Evolutionary conservation across 1,140 invertebrate genomes (phyloP), one percentile per base, ranked within the genome.

Genomic region (Meloidogyne exigua): DNA sequence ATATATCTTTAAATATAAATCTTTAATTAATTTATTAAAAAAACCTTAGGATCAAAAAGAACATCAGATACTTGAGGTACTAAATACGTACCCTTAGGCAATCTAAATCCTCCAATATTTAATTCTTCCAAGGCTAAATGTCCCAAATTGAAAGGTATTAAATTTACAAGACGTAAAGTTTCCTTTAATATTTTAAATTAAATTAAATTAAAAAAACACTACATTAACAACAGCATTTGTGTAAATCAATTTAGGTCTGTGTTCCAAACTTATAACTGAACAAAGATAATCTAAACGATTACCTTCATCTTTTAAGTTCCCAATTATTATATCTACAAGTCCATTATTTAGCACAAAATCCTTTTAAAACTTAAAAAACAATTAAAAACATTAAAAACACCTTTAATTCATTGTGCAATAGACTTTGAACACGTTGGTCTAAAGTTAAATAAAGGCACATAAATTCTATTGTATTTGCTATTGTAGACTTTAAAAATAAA

Each of bases 161-260:
- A 72, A 63, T 72, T 72, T 28, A 72, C 71, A 18, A 72, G 36
- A 5, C 71, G 39, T 15, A 72, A 25, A 2, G 71, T 72, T 64
- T 72, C 71, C 71, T 72, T 21, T 57, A 63, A 25, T 23, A 0
- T 32, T 63, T 18, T 64, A 15, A n/a, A 28, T 13, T 3, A 63
- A 63, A 21, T 15, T 67, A 12, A n/a, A n/a, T n/a, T 12, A 63
- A 72, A 36, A 64, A 11, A 28, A 39, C 25, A 42, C 42, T 70
- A 72, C 71, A 63, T 72, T 72, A 36, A 72, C 44, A 49, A 72
- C 71, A 21, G 71, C 71, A 32, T 72, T 72, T 72, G 71, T 72
- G n/a, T 72, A 72, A 57, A 57, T n/a, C 32, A 72, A 64, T 23
- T 49, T 49, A 25, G 71, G 71, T 13, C 71, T 39, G 26, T 72